These are phyloP conservation scores for Thamnophis sirtalis DNA, from an alignment of 2,113 vertebrate genomes.

Conservation along the genomic window DNA sequence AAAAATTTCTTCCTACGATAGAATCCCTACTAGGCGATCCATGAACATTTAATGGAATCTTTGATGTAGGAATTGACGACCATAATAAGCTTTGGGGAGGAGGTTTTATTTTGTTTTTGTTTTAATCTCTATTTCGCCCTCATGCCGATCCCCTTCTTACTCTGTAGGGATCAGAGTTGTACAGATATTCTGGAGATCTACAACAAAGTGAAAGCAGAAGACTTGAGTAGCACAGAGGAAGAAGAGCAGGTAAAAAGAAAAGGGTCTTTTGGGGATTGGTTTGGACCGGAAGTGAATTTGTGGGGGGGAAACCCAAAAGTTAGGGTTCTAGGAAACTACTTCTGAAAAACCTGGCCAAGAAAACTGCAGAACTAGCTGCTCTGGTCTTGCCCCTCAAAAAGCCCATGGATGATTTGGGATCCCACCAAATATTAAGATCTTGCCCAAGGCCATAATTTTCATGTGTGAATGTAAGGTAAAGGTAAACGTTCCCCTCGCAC, in stretches of 20 bases:
- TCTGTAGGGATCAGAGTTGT: conserved; percentile 89
- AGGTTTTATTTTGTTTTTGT: background rate
- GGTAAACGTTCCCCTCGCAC: too few species aligned
- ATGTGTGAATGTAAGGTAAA: background rate
- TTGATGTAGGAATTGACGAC: background rate
- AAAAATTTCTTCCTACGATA: background rate
- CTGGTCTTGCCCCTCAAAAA: background rate
- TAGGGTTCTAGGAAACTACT: background rate
- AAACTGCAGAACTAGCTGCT: background rate
- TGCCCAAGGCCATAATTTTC: background rate
- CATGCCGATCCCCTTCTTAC: background rate
- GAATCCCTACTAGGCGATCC: background rate
- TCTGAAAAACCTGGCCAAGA: background rate
- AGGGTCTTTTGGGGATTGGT: background rate
- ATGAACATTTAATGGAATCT: background rate
- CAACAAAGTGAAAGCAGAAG: conserved; percentile 83
- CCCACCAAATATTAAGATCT: background rate
- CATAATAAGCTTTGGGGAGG: background rate
- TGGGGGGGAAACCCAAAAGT: background rate
- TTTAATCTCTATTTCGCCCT: background rate
- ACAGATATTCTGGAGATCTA: conserved; percentile 89
- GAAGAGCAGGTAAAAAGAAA: conserved; percentile 72
- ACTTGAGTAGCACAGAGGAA: conserved; percentile 82
- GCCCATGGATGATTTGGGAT: background rate
- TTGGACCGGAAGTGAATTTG: background rate